A percentile compares a stretch with the other conserved stretches of the same genome.
phyloP scores from a whole-genome alignment of 2,113 vertebrate species.

The Epinephelus lanceolatus region DNA sequence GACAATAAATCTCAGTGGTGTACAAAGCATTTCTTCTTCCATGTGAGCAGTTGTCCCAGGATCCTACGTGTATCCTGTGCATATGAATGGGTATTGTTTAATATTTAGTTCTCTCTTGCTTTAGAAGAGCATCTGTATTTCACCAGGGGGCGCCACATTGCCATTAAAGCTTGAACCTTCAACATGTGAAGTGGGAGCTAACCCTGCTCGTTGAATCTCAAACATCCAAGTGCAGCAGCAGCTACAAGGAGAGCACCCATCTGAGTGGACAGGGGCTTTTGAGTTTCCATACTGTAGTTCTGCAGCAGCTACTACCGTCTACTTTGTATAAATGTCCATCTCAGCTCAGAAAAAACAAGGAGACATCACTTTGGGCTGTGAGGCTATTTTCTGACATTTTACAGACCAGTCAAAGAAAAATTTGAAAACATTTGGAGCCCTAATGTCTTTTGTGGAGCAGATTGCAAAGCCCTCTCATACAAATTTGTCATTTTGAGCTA shows the following conservation, averaged over 20 bases:
- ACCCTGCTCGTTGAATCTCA: neutral
- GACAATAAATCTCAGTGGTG: neutral
- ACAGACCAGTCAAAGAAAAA: neutral
- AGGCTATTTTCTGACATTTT: neutral
- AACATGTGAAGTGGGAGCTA: neutral
- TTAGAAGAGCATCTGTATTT: neutral
- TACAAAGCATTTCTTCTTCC: neutral
- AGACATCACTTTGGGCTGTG: too few species aligned
- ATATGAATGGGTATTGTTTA: neutral
- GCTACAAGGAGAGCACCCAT: neutral
- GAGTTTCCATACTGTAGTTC: neutral
- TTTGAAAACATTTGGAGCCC: too few species aligned
- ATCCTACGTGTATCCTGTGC: neutral
- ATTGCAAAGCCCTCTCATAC: neutral
- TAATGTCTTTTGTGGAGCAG: neutral
- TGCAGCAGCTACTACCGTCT: neutral
- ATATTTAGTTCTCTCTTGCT: neutral
- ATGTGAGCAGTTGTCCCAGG: too few species aligned
- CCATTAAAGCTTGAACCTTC: neutral
- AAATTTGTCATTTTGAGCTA: neutral
- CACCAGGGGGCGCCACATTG: conserved; percentile 58
- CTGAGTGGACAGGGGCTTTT: neutral
- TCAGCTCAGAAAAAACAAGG: neutral
- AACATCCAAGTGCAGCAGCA: neutral
- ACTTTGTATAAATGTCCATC: neutral